phyloP scores from a whole-genome alignment of 2,888 invertebrate species.

The Morpho achilles region DNA sequence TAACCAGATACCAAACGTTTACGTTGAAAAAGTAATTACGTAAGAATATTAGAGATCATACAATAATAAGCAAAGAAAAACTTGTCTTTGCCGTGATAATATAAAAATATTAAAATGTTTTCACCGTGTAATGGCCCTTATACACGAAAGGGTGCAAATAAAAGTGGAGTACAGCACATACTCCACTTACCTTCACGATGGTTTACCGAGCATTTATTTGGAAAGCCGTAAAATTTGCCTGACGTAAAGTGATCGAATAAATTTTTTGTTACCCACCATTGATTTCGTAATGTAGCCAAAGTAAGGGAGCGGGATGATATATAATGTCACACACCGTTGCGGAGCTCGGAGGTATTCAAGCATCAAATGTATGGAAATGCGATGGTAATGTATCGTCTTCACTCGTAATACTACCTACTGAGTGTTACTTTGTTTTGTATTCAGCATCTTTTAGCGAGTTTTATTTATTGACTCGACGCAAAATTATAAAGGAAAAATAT shows the following conservation, averaged over 20 bases:
- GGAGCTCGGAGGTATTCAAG: slow-evolving; percentile 42
- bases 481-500: not conserved
- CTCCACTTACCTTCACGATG: slow-evolving; percentile 1
- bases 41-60: no score
- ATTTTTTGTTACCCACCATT: slow-evolving; percentile 11
- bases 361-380: slow-evolving; percentile 62
- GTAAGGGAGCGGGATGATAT: slow-evolving; percentile 32
- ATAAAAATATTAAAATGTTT: not conserved
- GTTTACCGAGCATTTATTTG: slow-evolving; percentile 7
- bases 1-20: no score
- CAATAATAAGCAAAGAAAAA: no score
- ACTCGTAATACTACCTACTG: slow-evolving; percentile 43
- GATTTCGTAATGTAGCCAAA: slow-evolving; percentile 18
- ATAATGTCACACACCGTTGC: slow-evolving; percentile 54
- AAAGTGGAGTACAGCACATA: slow-evolving; percentile 8
- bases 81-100: no score
- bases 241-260: slow-evolving; percentile 6
- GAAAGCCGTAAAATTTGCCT: slow-evolving; percentile 9
- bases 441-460: slow-evolving; percentile 40
- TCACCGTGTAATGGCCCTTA: not conserved
- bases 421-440: slow-evolving; percentile 51
- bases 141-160: slow-evolving; percentile 7
- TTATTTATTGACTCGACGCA: slow-evolving; percentile 40
- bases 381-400: slow-evolving; percentile 69
- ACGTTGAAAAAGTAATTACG: no score